Percentiles rank a stretch among this genome's conserved stretches.
phyloP scores from a whole-genome alignment of 1,140 invertebrate genomes.

The Drosophila lowei region DNA sequence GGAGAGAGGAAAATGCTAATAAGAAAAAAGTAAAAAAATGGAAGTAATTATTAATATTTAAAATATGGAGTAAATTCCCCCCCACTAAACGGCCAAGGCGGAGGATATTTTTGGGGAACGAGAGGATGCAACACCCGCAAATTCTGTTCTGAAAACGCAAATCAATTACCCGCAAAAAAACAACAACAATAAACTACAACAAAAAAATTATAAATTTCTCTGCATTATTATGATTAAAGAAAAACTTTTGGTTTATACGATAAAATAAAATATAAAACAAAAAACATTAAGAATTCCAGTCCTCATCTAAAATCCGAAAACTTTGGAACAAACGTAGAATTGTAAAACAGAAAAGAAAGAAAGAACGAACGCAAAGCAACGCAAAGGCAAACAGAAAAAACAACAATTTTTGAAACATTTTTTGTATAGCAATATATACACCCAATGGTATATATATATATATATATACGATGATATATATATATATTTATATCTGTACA shows the following conservation, averaged over 20 bases:
- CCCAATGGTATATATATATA: conserved; percentile 23
- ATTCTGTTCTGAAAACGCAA: conserved; percentile 36
- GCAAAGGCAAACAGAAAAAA: conserved; percentile 45
- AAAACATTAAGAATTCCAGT: conserved; percentile 53
- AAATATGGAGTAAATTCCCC: conserved; percentile 57
- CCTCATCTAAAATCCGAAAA: conserved; percentile 45
- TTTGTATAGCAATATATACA: conserved; percentile 64
- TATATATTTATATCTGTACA: conserved; percentile 40
- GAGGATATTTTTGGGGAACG: conserved; percentile 37
- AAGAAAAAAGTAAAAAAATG: conserved; percentile 54
- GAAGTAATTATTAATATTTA: conserved; percentile 79
- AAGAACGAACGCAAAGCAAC: conserved; percentile 55
- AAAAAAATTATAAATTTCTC: conserved; percentile 77
- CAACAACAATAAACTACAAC: conserved; percentile 35
- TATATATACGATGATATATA: conserved; percentile 56
- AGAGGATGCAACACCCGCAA: conserved; percentile 39
- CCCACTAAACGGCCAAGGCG: conserved; percentile 34
- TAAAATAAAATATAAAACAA: conserved; percentile 57
- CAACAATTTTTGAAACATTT: conserved; percentile 63
- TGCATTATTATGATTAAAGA: conserved; percentile 80
- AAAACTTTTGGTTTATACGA: conserved; percentile 75
- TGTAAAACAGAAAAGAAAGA: conserved; percentile 33
- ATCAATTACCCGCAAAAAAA: conserved; percentile 33
- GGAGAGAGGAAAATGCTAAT: conserved; percentile 57
- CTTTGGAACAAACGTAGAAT: conserved; percentile 54